Conservation (phyloP, 2,888 invertebrate genomes). For the Hipparchia sbordonii region DNA sequence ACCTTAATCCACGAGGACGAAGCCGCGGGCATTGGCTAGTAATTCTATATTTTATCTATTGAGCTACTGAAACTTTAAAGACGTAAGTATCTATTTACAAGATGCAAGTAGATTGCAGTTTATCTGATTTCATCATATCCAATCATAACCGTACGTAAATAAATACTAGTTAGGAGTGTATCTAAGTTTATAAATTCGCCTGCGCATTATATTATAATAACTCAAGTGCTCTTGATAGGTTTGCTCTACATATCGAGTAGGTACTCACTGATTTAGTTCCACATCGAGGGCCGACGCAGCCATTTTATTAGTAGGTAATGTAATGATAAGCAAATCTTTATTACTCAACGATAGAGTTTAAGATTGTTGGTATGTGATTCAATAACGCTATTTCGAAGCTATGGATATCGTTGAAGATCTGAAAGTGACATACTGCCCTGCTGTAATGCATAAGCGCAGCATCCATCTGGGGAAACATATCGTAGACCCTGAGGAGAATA, state of each 20-base stretch:
- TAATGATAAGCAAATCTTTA: constrained; percentile 14
- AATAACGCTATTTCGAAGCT: no score
- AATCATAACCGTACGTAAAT: constrained; percentile 10
- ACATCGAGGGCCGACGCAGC: constrained; percentile 13
- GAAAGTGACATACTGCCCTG: no score
- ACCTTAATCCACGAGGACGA: no score
- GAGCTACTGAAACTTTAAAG: no score
- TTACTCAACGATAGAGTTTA: neutral
- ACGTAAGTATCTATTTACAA: no score
- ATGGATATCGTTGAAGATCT: no score
- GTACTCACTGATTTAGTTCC: constrained; percentile 51
- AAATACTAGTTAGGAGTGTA: constrained; percentile 10
- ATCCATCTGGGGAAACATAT: no score
- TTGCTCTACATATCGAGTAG: constrained; percentile 60
- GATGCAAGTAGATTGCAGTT: neutral
- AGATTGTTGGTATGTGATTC: neutral
- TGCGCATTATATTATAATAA: constrained; percentile 40
- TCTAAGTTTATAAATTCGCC: constrained; percentile 41
- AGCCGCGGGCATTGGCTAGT: no score
- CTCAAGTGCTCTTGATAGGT: constrained; percentile 66
- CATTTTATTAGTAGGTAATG: constrained; percentile 1
- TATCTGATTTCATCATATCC: neutral
- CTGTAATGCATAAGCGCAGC: no score
- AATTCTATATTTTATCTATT: no score
- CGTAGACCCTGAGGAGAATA: no score